phyloP scores from a whole-genome alignment of 2,113 vertebrate species.

The Ramphastos sulfuratus region DNA sequence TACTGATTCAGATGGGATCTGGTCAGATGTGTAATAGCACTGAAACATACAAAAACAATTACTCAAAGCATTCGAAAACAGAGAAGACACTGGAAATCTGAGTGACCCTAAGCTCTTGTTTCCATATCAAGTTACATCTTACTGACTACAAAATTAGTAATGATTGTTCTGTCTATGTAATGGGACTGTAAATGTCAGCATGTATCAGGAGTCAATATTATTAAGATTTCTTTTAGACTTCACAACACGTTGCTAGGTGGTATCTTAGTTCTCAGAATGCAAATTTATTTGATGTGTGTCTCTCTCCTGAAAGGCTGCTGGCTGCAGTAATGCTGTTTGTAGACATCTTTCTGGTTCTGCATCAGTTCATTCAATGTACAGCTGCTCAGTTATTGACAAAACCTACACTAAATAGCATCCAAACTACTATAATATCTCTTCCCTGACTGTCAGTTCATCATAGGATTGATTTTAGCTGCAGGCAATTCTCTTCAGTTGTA shows the following conservation, averaged over 20 bases:
- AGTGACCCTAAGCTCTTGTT: neutral
- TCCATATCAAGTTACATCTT: neutral
- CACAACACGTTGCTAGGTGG: neutral
- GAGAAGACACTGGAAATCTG: neutral
- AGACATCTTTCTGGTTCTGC: neutral
- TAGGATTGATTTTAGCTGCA: constrained; percentile 16
- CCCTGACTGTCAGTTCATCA: neutral
- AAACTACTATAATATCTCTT: neutral
- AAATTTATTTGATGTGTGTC: neutral
- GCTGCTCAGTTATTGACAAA: neutral
- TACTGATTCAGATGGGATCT: neutral
- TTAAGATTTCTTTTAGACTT: neutral
- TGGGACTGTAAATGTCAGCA: neutral
- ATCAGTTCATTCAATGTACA: neutral
- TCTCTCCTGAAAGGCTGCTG: neutral
- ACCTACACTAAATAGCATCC: neutral
- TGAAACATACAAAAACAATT: neutral
- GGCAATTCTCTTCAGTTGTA: neutral
- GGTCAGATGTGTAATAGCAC: neutral
- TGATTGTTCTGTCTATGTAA: neutral
- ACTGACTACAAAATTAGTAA: neutral
- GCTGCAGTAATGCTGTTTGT: neutral
- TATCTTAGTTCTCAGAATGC: neutral
- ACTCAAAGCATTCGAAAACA: neutral
- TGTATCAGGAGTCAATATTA: neutral